Conservation (phyloP, 2,113 vertebrate genomes). For the Scytalopus superciliaris region DNA sequence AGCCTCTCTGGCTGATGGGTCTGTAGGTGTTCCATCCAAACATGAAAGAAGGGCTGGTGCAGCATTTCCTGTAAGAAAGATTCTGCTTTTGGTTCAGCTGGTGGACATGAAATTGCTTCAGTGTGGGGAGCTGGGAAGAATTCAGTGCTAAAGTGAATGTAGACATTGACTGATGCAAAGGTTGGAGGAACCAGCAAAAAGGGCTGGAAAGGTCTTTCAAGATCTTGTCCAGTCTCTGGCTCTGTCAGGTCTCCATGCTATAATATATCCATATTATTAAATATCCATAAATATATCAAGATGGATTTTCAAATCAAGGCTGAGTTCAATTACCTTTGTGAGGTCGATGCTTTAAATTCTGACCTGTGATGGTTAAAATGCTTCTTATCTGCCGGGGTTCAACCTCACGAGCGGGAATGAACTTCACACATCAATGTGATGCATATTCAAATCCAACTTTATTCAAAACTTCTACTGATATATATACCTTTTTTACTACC, state of each 20-base stretch:
- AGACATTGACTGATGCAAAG: rapidly evolving
- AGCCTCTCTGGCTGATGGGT: not conserved
- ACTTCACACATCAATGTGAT: too few species aligned
- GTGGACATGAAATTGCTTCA: not conserved
- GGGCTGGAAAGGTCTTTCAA: not conserved
- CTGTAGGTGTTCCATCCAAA: not conserved
- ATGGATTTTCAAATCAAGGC: not conserved
- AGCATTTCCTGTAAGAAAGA: not conserved
- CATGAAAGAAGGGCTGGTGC: not conserved
- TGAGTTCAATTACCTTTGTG: not conserved
- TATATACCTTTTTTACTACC: too few species aligned
- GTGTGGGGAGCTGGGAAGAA: not conserved
- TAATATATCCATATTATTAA: too few species aligned
- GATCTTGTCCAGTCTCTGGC: not conserved
- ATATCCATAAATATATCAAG: not conserved
- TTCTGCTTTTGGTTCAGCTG: not conserved
- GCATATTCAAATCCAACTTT: too few species aligned
- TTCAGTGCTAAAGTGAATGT: not conserved
- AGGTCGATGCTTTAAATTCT: not conserved
- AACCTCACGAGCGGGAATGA: too few species aligned
- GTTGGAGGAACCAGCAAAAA: not conserved
- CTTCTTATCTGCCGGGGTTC: not conserved
- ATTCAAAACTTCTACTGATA: too few species aligned
- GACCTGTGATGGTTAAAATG: not conserved
- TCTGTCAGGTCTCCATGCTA: not conserved